Base-by-base conservation (phyloP, 2,797 vertebrate species). In the Molossus molossus region DNA sequence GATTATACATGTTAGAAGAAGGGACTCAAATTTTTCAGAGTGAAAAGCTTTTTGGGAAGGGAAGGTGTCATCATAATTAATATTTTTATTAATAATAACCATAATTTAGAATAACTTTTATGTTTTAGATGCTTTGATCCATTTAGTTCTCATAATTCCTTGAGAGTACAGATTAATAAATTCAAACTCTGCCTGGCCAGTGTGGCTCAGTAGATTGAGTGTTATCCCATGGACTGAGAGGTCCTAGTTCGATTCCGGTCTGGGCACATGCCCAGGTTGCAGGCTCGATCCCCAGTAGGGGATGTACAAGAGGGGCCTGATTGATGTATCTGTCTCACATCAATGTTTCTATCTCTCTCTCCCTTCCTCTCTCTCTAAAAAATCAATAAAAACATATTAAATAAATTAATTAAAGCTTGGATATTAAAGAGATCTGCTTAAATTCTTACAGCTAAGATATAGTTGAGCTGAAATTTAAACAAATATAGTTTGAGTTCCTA, bases 381-480 rank as follows among this genome's bases (percentile, higher is more conserved):
- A 45, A 45, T 45, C 40, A 45, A 45, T 45, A 45, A 45, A 45
- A 45, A 45, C 40, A 45, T 45, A 45, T 45, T 45, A 45, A 45
- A 45, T 45, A 45, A 75, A 73, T 81, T 90, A 48, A 53, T 91
- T 84, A 37, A 87, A 23, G 20, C 94, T 96, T 64, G 65, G 20
- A 58, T 94, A 67, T 40, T 94, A 77, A 94, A 90, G 33, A 94
- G 25, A 53, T 79, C 17, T 76, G n/a, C 37, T 85, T 76, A 85
- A 85, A 55, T 96, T 92, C 45, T 94, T 90, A 55, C 3, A 94
- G n/a, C 40, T 93, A 85, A 62, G 72, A 48, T 75, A 86, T 57
- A 20, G 4, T 58, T 84, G 76, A 92, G n/a, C 58, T 96, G 5
- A 45, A 96, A 89, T 92, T 80, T 82, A 81, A 93, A 75, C 67